Base-by-base conservation (phyloP, 2,797 vertebrate genomes). In the Eurystomus glaucurus region DNA sequence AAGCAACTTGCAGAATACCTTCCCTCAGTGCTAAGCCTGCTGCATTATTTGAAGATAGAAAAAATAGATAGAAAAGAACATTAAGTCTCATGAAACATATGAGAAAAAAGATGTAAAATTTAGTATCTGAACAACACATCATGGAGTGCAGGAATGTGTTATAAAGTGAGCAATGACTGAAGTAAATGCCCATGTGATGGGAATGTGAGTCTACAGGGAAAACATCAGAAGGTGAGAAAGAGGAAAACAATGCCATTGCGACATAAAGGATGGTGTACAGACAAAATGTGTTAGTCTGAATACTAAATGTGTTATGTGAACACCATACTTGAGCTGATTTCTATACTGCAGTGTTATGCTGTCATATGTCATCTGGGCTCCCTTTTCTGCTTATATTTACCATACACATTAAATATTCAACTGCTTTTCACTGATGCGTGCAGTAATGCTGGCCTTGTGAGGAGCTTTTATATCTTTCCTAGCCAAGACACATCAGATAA, bases 361-460 rank as follows among this genome's bases (percentile, higher is more conserved):
- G 90, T 96, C 94, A 70, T 68, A 4, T 97, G 90, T 93, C 94
- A 94, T 94, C 90, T 79, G 91, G 58, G 55, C 72, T 94, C 79
- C 81, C 81, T 93, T 93, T 91, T 55, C 92, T 90, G 87, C 92
- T 92, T 86, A 21, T 90, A 74, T 96, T 93, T 92, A 84, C 69
- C 89, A 46, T 4, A 52, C 69, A 70, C 82, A 94, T 97, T 97
- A 96, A 97, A 96, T 92, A 97, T 96, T 96, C 95, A 92, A 45
- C 71, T 84, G 92, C 85, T 93, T 78, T 43, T 78, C 94, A 84
- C 33, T 84, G 94, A 95, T 64, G 96, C 74, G 0, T 96, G 95
- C 87, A 77, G 69, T 37, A 92, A 85, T 66, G 69, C 52, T 78
- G 92, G 89, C 93, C 80, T 85, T 76, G 41, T 76, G 88, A 84